A percentile compares a stretch with the other conserved stretches of the same genome.
Conservation (phyloP, 1,140 invertebrate genomes). For the Orchestia grillus region DNA sequence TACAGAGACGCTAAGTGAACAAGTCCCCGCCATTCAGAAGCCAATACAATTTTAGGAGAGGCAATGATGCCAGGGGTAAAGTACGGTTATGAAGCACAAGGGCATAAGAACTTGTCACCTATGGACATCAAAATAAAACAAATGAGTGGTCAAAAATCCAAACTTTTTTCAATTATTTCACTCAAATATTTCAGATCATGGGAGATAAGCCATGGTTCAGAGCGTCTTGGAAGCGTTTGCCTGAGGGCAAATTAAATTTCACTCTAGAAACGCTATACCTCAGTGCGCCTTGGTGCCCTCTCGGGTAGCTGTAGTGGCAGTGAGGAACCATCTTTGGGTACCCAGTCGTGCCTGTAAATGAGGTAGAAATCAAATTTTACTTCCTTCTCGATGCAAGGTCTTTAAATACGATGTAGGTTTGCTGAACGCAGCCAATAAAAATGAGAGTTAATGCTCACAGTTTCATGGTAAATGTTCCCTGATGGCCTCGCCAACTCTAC, state of each 20-base stretch:
- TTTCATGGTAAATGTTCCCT: neutral
- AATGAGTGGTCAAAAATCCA: too few relatives aligned
- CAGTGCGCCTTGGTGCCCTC: constrained; percentile 71
- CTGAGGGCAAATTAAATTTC: neutral
- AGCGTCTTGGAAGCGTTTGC: too few relatives aligned
- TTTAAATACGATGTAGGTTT: neutral
- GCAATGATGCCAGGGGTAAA: too few relatives aligned
- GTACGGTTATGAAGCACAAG: too few relatives aligned
- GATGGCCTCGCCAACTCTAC: neutral
- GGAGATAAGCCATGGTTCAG: too few relatives aligned
- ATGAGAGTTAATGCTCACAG: neutral
- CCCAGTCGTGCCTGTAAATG: constrained; percentile 72
- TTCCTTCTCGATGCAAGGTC: neutral
- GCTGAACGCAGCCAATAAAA: neutral
- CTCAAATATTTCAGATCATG: too few relatives aligned
- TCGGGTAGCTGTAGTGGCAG: constrained; percentile 72
- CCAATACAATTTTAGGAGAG: too few relatives aligned
- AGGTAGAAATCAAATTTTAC: neutral
- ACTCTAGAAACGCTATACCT: constrained; percentile 25
- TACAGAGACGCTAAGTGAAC: too few relatives aligned
- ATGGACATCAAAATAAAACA: too few relatives aligned
- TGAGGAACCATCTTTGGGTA: constrained; percentile 74
- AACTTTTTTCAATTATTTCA: too few relatives aligned
- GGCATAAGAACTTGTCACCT: too few relatives aligned
- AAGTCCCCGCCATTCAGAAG: too few relatives aligned